phyloP scores from a whole-genome alignment of 1,140 invertebrate genomes.

The Tetraneura akinire region DNA sequence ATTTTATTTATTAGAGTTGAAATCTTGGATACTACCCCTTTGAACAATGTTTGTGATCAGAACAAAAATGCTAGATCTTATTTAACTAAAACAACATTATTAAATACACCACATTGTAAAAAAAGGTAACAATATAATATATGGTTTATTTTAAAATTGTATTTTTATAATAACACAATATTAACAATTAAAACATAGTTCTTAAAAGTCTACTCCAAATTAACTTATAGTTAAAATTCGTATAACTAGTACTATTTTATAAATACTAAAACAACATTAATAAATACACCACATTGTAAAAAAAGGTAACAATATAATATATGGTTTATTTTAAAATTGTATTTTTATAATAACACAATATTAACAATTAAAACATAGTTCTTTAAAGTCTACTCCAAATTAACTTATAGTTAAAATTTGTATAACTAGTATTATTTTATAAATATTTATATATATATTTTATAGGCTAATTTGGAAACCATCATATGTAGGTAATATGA shows the following conservation, averaged over 20 bases:
- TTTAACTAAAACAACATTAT: too few species aligned
- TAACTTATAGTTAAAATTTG: too few species aligned
- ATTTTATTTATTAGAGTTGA: neutral
- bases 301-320: too few species aligned
- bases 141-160: neutral
- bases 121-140: too few species aligned
- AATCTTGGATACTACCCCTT: neutral
- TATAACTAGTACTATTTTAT: too few species aligned
- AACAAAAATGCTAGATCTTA: neutral
- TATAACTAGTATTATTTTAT: too few species aligned
- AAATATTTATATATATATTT: too few species aligned
- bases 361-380: neutral
- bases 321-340: neutral
- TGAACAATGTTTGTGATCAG: neutral
- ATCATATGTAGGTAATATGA: neutral
- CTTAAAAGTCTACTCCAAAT: too few species aligned
- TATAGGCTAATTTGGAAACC: slow-evolving; percentile 1
- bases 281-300: neutral
- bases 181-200: neutral
- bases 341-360: neutral
- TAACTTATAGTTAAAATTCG: too few species aligned
- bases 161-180: neutral
- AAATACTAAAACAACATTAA: too few species aligned
- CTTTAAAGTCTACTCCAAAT: too few species aligned
- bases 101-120: neutral